These are phyloP conservation scores for Bombycilla garrulus DNA, from an alignment of 2,113 vertebrate species.

Conservation along the genomic window DNA sequence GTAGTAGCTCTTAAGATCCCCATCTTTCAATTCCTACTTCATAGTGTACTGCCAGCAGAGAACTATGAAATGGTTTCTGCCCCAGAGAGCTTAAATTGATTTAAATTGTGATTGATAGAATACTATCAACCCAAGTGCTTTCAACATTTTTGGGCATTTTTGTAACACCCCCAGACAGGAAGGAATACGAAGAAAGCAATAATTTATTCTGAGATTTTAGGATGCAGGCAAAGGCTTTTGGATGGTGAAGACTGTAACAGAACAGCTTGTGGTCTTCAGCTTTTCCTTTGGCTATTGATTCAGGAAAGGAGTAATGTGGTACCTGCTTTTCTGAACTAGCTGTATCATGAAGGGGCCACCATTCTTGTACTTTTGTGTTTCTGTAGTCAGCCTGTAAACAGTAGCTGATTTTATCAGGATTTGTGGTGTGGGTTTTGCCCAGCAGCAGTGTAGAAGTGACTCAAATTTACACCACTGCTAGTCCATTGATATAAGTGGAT, in stretches of 20 bases:
- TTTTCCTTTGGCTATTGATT: background rate
- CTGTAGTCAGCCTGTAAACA: background rate
- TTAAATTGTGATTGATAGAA: background rate
- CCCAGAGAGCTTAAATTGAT: background rate
- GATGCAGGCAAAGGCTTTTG: background rate
- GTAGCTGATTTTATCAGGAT: background rate
- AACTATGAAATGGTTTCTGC: background rate
- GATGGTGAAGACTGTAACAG: background rate
- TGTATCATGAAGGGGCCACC: background rate
- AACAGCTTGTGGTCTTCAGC: background rate
- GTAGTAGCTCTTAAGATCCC: background rate
- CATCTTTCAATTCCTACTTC: background rate
- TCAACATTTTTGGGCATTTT: background rate
- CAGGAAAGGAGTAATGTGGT: background rate
- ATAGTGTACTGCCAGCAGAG: background rate
- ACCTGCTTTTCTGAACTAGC: background rate
- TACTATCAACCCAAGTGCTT: background rate
- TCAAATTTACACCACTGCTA: background rate
- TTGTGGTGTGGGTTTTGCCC: background rate
- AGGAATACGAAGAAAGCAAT: background rate
- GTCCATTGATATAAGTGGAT: background rate
- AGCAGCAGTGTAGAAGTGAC: background rate
- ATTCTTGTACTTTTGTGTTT: background rate
- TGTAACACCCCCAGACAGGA: background rate
- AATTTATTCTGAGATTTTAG: background rate